Base-by-base conservation (phyloP, 2,888 invertebrate species). In the Pyrgus malvae region DNA sequence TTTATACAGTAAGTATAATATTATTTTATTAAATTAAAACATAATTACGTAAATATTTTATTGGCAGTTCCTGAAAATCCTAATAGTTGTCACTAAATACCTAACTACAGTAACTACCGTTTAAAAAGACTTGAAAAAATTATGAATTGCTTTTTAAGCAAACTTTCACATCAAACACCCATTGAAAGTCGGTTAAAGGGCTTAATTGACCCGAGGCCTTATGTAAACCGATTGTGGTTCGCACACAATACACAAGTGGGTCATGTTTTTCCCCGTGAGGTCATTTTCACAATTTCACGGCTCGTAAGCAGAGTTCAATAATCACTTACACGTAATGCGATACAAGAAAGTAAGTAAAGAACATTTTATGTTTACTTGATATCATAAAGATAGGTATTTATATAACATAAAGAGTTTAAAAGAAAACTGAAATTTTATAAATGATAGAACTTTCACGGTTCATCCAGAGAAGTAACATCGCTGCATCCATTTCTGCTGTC, bases 231-330 rank as follows among this genome's bases (percentile, higher is more conserved):
- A 11, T 42, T 11, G 21, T 45, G 33, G 33, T 33, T 33, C 16
- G 14, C 37, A 29, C 44, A 31, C 45, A 31, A 19, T 33, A 21
- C 31, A n/a, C 44, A 45, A 33, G 12, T 21, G 33, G 33, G 45
- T 45, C 33, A 45, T 21, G 31, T 42, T 33, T 45, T 45, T 29
- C 45, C 17, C 19, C 45, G 35, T 12, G 45, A 45, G 33, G 45
- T 45, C 45, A 33, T 45, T 45, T 45, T 45, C 45, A n/a, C 45
- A 19, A 12, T 31, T 45, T 45, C 19, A 29, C 31, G 44, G 31
- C 31, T 11, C 25, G 5, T 11, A 16, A 42, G 42, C 25, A 41
- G 11, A 9, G 12, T 8, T n/a, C n/a, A n/a, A n/a, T n/a, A n/a
- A n/a, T n/a, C 19, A 21, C n/a, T 40, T 3, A 17, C 23, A 23